phyloP scores from a whole-genome alignment of 2,888 invertebrate species.

The Andrena dorsata region DNA sequence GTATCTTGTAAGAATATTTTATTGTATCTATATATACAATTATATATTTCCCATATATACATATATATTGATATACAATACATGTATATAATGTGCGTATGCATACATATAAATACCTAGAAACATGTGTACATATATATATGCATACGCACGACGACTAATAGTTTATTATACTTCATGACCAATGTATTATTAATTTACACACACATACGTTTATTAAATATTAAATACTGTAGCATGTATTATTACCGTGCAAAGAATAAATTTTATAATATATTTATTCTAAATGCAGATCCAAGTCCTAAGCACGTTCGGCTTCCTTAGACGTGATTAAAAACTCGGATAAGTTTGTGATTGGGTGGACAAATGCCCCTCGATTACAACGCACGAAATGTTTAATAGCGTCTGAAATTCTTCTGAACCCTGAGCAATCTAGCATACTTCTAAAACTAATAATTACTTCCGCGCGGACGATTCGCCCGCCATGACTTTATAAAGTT shows the following conservation, averaged over 20 bases:
- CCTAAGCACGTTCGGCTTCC: constrained; percentile 44
- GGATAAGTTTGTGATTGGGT: constrained; percentile 33
- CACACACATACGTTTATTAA: constrained; percentile 59
- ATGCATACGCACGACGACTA: constrained; percentile 60
- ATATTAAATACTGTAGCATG: constrained; percentile 74
- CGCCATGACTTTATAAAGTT: constrained; percentile 36
- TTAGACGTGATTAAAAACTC: constrained; percentile 48
- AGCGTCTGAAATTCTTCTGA: constrained; percentile 60
- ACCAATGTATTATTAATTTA: constrained; percentile 59
- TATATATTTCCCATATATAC: constrained; percentile 66
- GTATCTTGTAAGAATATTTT: constrained; percentile 80
- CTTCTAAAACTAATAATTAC: constrained; percentile 52
- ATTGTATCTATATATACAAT: constrained; percentile 75
- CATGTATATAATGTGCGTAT: constrained; percentile 62
- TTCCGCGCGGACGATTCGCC: constrained; percentile 48
- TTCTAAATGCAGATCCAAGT: constrained; percentile 65
- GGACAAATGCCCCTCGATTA: constrained; percentile 15
- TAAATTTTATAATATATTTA: constrained; percentile 79
- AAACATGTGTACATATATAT: constrained; percentile 32
- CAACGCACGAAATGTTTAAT: constrained; percentile 36
- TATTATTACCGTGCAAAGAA: constrained; percentile 76
- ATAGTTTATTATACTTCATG: constrained; percentile 58
- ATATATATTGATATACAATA: constrained; percentile 69
- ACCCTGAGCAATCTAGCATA: constrained; percentile 77
- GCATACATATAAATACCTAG: constrained; percentile 42